Evolutionary conservation across 2,113 vertebrate genomes (phyloP), one percentile per base, ranked within the genome.

Genomic region (Monopterus albus): DNA sequence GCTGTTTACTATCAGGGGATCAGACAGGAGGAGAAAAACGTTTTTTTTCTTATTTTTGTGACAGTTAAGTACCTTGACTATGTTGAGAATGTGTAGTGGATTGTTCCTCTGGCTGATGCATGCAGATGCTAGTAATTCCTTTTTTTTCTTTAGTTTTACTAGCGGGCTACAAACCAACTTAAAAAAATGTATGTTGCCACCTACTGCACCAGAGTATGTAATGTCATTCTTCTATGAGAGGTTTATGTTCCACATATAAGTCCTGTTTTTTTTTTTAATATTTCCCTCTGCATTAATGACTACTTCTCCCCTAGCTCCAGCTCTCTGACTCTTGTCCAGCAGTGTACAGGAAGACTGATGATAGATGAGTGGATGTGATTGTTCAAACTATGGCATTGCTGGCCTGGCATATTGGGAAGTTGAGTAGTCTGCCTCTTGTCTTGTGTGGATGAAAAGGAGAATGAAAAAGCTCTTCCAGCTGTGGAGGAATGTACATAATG

Each of bases 361-460:
- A n/a, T n/a, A n/a, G n/a, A 61, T 20, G 40, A 68, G 29, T 57
- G 45, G 11, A n/a, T n/a, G n/a, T n/a, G n/a, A n/a, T n/a, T 76
- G 49, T 61, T 21, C 15, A 45, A 77, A 60, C n/a, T 14, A 9
- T 62, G 50, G 60, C 49, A 70, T 73, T 38, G 20, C 21, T 62
- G 56, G 61, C 39, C 21, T 62, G 56, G 61, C 39, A 86, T 70
- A 60, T 72, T 13, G 74, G 67, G 83, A n/a, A n/a, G n/a, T n/a
- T n/a, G n/a, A n/a, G n/a, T n/a, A n/a, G n/a, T n/a, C n/a, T n/a
- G n/a, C n/a, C n/a, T n/a, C n/a, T n/a, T n/a, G n/a, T n/a, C n/a
- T n/a, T n/a, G n/a, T n/a, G n/a, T 11, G 20, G 15, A 4, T 28
- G 7, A 25, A 58, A 65, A 43, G 13, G 7, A 36, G 28, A 43